Evolutionary conservation across 2,888 invertebrate genomes (phyloP).

Genomic region (Temnothorax rugatulus): DNA sequence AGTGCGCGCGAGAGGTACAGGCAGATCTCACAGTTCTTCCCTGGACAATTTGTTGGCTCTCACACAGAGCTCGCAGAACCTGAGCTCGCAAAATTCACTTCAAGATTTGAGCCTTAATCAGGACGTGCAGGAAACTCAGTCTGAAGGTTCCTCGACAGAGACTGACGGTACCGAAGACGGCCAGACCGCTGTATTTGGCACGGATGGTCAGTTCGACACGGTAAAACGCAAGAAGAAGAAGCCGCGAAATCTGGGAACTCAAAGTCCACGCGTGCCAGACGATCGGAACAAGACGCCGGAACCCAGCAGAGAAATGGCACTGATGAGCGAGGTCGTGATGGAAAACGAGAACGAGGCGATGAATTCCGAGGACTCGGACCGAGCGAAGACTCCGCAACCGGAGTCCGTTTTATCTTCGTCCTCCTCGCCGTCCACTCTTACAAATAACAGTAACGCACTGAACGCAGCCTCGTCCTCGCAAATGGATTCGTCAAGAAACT

Average conservation of each 20-base stretch:
- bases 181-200: slow-evolving; percentile 88
- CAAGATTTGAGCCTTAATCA: slow-evolving; percentile 82
- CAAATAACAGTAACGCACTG: slow-evolving; percentile 32
- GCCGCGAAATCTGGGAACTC: slow-evolving; percentile 86
- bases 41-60: slow-evolving; percentile 91
- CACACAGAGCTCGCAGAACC: slow-evolving; percentile 82
- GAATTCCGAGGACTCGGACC: slow-evolving; percentile 87
- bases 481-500: slow-evolving; percentile 72
- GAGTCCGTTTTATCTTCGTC: slow-evolving; percentile 83
- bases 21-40: slow-evolving; percentile 93
- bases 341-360: slow-evolving; percentile 88
- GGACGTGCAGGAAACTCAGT: slow-evolving; percentile 83
- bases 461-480: slow-evolving; percentile 51
- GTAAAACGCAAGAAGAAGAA: slow-evolving; percentile 95
- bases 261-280: slow-evolving; percentile 86
- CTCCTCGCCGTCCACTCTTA: slow-evolving; percentile 58
- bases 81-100: slow-evolving; percentile 83
- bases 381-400: slow-evolving; percentile 90
- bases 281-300: slow-evolving; percentile 90
- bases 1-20: slow-evolving; percentile 94
- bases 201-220: slow-evolving; percentile 93
- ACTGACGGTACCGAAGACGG: slow-evolving; percentile 90
- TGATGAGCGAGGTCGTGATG: slow-evolving; percentile 87
- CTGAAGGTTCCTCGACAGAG: slow-evolving; percentile 90
- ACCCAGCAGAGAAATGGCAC: slow-evolving; percentile 88